Evolutionary conservation across 2,888 invertebrate species (phyloP).

Genomic region (Drosophila kuntzei): DNA sequence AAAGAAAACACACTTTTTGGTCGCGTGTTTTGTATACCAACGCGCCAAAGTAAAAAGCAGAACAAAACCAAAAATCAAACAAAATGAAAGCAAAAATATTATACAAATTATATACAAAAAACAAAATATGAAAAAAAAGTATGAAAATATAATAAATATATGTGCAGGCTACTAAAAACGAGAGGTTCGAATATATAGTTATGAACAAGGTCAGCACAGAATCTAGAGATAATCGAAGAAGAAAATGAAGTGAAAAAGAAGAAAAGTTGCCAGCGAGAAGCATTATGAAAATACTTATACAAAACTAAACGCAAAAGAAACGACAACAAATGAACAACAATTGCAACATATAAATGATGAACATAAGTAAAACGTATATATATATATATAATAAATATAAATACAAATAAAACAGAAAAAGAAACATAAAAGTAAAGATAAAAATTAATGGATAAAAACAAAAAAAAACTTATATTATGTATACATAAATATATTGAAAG

Average conservation of each 20-base stretch:
- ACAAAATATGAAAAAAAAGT: constrained; percentile 24
- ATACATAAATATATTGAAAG: constrained; percentile 81
- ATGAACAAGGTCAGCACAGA: constrained; percentile 33
- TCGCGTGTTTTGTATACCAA: constrained; percentile 73
- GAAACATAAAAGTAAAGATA: constrained; percentile 39
- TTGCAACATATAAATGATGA: constrained; percentile 72
- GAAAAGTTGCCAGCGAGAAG: constrained; percentile 45
- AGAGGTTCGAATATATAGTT: constrained; percentile 46
- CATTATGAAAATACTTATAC: constrained; percentile 64
- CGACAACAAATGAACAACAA: constrained; percentile 59
- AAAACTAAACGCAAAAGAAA: constrained; percentile 49
- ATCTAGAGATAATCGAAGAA: constrained; percentile 19
- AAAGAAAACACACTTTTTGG: constrained; percentile 57
- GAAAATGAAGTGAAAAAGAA: neutral
- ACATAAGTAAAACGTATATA: constrained; percentile 70
- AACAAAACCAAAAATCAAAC: constrained; percentile 49
- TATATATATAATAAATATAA: constrained; percentile 51
- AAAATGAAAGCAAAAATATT: constrained; percentile 65
- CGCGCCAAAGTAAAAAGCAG: constrained; percentile 61
- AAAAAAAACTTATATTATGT: constrained; percentile 73
- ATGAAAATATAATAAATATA: constrained; percentile 13
- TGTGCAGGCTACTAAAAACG: constrained; percentile 41
- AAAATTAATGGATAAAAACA: constrained; percentile 52
- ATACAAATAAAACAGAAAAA: constrained; percentile 26
- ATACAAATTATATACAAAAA: constrained; percentile 65